Conservation (phyloP, 2,888 invertebrate genomes). For the Eristalis intricaria region DNA sequence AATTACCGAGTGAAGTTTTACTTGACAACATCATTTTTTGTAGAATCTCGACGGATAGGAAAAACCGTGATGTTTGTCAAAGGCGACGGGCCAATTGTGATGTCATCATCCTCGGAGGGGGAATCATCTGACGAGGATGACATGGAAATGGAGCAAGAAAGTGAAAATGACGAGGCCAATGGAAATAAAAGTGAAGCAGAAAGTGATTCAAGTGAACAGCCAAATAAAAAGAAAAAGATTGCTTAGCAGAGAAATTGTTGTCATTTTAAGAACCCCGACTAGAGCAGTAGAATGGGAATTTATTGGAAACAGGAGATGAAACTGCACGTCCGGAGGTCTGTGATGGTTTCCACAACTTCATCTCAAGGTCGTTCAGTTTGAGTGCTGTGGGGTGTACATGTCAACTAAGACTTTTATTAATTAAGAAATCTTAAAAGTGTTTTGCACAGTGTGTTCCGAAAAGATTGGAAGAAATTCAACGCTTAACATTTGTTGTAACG, state of each 20-base stretch:
- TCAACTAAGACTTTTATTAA: too few species aligned
- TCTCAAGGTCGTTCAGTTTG: too few species aligned
- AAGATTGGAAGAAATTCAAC: too few species aligned
- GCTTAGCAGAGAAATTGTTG: constrained; percentile 9
- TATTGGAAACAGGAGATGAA: too few species aligned
- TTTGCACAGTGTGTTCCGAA: too few species aligned
- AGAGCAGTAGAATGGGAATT: not conserved
- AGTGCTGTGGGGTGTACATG: too few species aligned
- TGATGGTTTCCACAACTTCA: too few species aligned
- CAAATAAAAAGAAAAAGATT: constrained; percentile 75
- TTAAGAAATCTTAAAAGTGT: too few species aligned
- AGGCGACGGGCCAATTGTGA: constrained; percentile 78
- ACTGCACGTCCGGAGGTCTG: too few species aligned
- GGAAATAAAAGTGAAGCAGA: constrained; percentile 57
- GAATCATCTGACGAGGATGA: constrained; percentile 62
- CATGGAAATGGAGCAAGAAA: not conserved
- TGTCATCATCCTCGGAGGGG: constrained; percentile 75
- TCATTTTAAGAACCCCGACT: not conserved
- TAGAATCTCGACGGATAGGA: constrained; percentile 82
- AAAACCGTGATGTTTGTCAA: constrained; percentile 83
- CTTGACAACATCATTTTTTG: constrained; percentile 40
- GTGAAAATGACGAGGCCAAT: constrained; percentile 37
- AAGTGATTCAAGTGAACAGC: constrained; percentile 73
- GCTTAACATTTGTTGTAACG: too few species aligned
- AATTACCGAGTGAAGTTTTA: not conserved